Evolutionary conservation across 1,140 invertebrate species (phyloP).

Genomic region (Aphidius ervi): DNA sequence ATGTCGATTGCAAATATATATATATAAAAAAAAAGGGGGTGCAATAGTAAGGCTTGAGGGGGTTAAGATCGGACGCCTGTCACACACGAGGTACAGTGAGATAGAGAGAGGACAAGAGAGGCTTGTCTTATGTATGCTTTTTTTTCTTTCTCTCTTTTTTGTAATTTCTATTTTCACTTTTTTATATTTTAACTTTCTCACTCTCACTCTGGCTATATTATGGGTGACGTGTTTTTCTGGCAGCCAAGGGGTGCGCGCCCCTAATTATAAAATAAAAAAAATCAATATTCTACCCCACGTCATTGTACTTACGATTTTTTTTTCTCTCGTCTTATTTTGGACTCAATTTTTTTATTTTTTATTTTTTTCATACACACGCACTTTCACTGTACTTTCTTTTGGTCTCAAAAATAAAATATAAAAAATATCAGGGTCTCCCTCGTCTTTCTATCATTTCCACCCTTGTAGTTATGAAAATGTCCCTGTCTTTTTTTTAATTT

Average conservation of each 20-base stretch:
- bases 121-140: neutral
- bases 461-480: constrained; percentile 24
- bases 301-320: neutral
- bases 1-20: constrained; percentile 18
- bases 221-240: constrained; percentile 49
- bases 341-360: constrained; percentile 12
- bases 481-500: too few species aligned
- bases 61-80: constrained; percentile 24
- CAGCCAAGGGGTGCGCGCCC: constrained; percentile 48
- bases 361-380: constrained; percentile 1
- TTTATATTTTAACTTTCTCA: too few species aligned
- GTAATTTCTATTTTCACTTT: too few species aligned
- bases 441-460: constrained; percentile 41
- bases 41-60: constrained; percentile 5
- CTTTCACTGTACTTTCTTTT: constrained; percentile 2
- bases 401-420: constrained; percentile 26
- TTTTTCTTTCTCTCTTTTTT: neutral
- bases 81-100: constrained; percentile 9
- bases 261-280: constrained; percentile 57
- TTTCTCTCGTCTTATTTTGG: neutral
- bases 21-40: neutral
- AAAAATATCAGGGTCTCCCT: constrained; percentile 46
- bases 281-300: constrained; percentile 53
- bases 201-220: constrained; percentile 5
- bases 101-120: neutral